Evolutionary conservation across 1,140 invertebrate genomes (phyloP).

Genomic region (Drosophila subpulchrella): DNA sequence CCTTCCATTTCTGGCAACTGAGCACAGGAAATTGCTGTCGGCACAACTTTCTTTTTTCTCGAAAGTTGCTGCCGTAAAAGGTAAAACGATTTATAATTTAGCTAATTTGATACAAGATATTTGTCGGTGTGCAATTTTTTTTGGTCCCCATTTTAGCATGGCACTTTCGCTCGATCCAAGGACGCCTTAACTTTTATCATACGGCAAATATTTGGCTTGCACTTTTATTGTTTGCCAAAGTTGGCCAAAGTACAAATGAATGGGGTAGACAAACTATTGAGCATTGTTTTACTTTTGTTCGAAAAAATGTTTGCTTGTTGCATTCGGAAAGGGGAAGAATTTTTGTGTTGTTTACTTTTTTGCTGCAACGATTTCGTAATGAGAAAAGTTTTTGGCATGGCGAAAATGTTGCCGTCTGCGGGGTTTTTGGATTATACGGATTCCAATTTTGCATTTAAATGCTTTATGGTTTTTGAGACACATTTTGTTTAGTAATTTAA

Average conservation of each 20-base stretch:
- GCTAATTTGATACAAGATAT: conserved; percentile 63
- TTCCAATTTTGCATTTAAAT: conserved; percentile 30
- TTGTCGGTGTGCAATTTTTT: conserved; percentile 35
- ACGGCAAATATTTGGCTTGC: conserved; percentile 63
- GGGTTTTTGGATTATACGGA: conserved; percentile 11
- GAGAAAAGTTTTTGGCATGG: conserved; percentile 64
- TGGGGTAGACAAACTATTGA: conserved; percentile 58
- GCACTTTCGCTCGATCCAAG: conserved; percentile 16
- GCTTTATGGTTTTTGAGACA: conserved; percentile 4
- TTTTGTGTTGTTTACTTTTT: conserved; percentile 33
- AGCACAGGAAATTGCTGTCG: conserved; percentile 65
- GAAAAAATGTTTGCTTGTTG: conserved; percentile 68
- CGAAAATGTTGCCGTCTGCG: conserved; percentile 34
- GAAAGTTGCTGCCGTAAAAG: conserved; percentile 31
- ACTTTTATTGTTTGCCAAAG: conserved; percentile 63
- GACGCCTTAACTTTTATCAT: conserved; percentile 68
- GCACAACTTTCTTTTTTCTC: conserved; percentile 34
- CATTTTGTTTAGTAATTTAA: conserved; percentile 4
- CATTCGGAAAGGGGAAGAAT: conserved; percentile 26
- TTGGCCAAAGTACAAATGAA: conserved; percentile 56
- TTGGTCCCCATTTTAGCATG: conserved; percentile 1
- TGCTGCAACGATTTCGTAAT: conserved; percentile 58
- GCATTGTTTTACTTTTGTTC: conserved; percentile 67
- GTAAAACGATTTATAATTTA: conserved; percentile 57
- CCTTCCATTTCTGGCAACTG: conserved; percentile 30